Percentiles rank a stretch among this genome's conserved stretches.
phyloP scores from a whole-genome alignment of 1,140 invertebrate genomes.

The Centruroides vittatus region DNA sequence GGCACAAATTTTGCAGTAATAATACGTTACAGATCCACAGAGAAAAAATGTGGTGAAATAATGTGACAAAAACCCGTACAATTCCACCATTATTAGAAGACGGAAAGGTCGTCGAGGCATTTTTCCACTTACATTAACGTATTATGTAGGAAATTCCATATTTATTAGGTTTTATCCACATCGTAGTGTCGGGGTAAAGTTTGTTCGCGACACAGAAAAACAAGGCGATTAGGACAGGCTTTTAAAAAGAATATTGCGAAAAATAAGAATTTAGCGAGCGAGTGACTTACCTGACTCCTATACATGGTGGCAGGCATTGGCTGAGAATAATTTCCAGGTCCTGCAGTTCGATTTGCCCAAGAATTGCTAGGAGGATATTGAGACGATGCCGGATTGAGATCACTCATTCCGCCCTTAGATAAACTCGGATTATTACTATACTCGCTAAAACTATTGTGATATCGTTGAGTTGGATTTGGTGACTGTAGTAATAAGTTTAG shows the following conservation, averaged over 20 bases:
- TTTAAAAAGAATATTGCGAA: background rate
- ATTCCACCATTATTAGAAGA: too few species aligned
- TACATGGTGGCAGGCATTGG: slow-evolving; percentile 12
- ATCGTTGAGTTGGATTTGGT: slow-evolving; percentile 41
- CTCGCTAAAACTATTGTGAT: slow-evolving; percentile 24
- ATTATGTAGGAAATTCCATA: too few species aligned
- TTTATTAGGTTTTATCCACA: too few species aligned
- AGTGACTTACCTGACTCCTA: slow-evolving; percentile 11
- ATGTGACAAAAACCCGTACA: too few species aligned
- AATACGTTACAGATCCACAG: too few species aligned
- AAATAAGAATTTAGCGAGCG: background rate
- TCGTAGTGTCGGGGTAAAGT: too few species aligned
- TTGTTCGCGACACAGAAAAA: too few species aligned
- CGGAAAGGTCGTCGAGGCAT: too few species aligned
- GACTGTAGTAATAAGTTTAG: slow-evolving; percentile 75
- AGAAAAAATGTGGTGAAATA: too few species aligned
- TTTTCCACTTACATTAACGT: too few species aligned
- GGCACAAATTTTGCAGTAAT: too few species aligned
- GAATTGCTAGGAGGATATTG: slow-evolving; percentile 7
- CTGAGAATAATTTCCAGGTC: slow-evolving; percentile 4
- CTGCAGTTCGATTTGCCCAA: slow-evolving; percentile 6
- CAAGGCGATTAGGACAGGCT: too few species aligned
- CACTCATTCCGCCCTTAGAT: slow-evolving; percentile 7
- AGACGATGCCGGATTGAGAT: slow-evolving; percentile 3
- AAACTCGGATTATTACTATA: slow-evolving; percentile 5